Evolutionary conservation across 2,888 invertebrate genomes (phyloP), one percentile per base, ranked within the genome.

Genomic region (Seladonia tumulorum): DNA sequence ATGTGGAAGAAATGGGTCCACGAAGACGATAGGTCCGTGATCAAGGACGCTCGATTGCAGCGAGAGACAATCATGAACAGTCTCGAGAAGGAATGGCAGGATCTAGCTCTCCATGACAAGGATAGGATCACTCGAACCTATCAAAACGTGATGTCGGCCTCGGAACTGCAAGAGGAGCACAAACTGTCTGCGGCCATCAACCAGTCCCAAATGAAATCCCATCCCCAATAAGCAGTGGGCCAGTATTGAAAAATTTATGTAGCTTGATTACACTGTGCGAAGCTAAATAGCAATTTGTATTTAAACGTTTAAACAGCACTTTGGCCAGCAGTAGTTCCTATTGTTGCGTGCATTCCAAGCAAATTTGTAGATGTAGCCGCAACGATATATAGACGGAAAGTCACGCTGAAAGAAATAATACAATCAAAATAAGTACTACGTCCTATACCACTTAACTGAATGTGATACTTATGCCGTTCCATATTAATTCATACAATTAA

Each of bases 11-110:
- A 94, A 47, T 94, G 94, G 94, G 90, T 92, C 0, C 83, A 86
- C 8, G 94, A 95, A 78, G 95, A 95, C 76, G 86, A 91, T 22
- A 84, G 83, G 45, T 87, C 92, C 16, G 79, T 86, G 25, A 90
- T 92, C 16, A 89, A 89, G 49, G 88, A 91, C 72, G 90, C 90
- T 2, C 90, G 90, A 5, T 49, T 79, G 5, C 86, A 91, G 49
- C 90, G 93, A 25, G 93, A 94, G 74, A 74, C 80, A 16, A 70
- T 94, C 60, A 92, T 94, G 90, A 77, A 87, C 73, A 84, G 90
- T 39, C 88, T 94, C 42, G 94, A 94, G 66, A 87, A 93, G 45
- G 94, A 94, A 49, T 95, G 94, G 94, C 91, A 92, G 57, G 81
- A 87, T 45, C 82, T 95, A 1, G 93, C 93, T 4, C 49, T 92